These are phyloP conservation scores for Dastarcus helophoroides DNA, from an alignment of 2,888 invertebrate species.

Conservation along the genomic window DNA sequence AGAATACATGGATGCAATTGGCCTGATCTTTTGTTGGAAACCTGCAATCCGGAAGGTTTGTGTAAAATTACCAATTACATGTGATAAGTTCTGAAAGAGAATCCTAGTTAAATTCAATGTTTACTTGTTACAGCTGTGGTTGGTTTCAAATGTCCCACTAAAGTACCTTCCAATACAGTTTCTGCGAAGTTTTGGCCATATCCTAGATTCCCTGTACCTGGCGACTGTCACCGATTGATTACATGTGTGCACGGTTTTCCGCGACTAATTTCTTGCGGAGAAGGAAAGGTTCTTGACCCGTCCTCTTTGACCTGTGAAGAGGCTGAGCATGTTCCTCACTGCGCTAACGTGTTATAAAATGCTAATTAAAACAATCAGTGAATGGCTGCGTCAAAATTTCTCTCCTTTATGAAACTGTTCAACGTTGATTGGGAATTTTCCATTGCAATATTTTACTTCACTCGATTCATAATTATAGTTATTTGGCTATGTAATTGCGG, in stretches of 20 bases:
- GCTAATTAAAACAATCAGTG: too few relatives aligned
- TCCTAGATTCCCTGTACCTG: constrained; percentile 80
- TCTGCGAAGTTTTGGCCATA: constrained; percentile 87
- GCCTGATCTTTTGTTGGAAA: constrained; percentile 80
- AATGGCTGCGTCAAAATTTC: too few relatives aligned
- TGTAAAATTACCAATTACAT: background rate
- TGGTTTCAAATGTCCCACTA: constrained; percentile 84
- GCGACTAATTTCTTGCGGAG: constrained; percentile 76
- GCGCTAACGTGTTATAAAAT: constrained; percentile 29
- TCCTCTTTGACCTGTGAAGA: constrained; percentile 75
- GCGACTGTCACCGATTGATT: constrained; percentile 77
- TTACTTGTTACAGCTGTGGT: constrained; percentile 56
- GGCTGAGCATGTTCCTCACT: constrained; percentile 43
- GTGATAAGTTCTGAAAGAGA: too few relatives aligned
- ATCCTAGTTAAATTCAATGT: background rate
- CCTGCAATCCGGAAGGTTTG: constrained; percentile 80
- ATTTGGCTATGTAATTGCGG: background rate
- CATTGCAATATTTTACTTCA: too few relatives aligned
- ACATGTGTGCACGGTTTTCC: constrained; percentile 87
- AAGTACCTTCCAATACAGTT: constrained; percentile 66
- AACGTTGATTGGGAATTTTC: too few relatives aligned
- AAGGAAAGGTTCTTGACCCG: constrained; percentile 79
- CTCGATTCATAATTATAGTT: background rate
- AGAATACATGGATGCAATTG: constrained; percentile 84
- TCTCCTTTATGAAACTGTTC: background rate